These are phyloP conservation scores for Mastomys coucha DNA, from an alignment of 2,113 vertebrate genomes.

Conservation along the genomic window DNA sequence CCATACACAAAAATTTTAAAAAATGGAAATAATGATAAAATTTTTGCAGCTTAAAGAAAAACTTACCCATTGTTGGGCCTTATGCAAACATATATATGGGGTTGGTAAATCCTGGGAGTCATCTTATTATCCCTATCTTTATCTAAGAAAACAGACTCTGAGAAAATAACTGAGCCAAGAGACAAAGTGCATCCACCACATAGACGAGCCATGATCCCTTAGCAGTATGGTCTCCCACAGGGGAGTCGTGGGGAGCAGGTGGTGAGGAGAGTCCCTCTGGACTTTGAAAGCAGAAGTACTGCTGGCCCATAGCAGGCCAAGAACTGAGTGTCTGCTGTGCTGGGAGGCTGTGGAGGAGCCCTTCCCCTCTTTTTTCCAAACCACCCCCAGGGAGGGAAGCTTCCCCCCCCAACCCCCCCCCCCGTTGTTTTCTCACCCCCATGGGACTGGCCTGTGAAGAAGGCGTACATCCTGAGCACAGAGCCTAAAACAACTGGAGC, in stretches of 20 bases:
- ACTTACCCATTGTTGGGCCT: not conserved
- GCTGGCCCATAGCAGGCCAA: not conserved
- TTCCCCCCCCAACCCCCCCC: not conserved
- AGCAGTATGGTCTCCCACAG: not conserved
- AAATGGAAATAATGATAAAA: constrained; percentile 34
- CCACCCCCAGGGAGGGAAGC: not conserved
- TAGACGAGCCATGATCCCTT: not conserved
- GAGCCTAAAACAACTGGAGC: not conserved
- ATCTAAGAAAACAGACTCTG: constrained; percentile 55
- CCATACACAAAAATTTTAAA: not conserved
- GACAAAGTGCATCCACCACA: not conserved
- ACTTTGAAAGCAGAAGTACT: constrained; percentile 17
- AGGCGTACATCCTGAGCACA: constrained; percentile 28
- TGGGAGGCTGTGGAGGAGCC: not conserved
- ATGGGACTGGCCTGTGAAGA: not conserved
- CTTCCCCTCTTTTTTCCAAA: not conserved
- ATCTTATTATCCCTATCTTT: constrained; percentile 21
- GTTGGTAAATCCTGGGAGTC: not conserved
- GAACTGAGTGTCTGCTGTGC: not conserved
- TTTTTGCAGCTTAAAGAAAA: constrained; percentile 35
- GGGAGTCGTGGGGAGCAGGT: not conserved
- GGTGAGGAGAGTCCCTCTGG: not conserved
- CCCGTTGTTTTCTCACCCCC: constrained; percentile 8
- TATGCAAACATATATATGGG: not conserved
- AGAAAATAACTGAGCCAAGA: constrained; percentile 37